These are phyloP conservation scores for Euura lappo DNA, from an alignment of 1,140 invertebrate genomes.

Conservation along the genomic window DNA sequence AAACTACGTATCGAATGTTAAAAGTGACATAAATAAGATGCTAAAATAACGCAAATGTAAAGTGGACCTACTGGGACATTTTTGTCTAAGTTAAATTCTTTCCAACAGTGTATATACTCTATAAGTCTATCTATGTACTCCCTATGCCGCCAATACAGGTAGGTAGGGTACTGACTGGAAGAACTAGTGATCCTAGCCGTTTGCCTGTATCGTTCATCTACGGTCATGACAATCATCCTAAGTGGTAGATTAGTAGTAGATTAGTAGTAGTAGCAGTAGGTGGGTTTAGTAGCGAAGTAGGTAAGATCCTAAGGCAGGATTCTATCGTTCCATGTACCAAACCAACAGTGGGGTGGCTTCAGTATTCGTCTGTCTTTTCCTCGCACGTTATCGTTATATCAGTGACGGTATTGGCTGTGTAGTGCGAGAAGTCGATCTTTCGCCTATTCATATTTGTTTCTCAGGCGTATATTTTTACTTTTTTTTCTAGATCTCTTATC, in stretches of 20 bases:
- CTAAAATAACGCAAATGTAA: too few species aligned
- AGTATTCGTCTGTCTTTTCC: too few species aligned
- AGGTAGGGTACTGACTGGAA: constrained; percentile 60
- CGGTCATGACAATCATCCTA: constrained; percentile 62
- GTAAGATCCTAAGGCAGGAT: constrained; percentile 9
- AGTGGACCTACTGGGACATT: too few species aligned
- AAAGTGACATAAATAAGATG: too few species aligned
- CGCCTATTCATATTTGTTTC: too few species aligned
- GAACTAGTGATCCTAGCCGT: constrained; percentile 61
- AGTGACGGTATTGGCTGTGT: constrained; percentile 28
- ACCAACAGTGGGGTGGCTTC: too few species aligned
- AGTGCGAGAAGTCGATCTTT: too few species aligned
- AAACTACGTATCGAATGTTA: too few species aligned
- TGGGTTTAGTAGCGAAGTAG: constrained; percentile 47
- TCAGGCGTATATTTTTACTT: too few species aligned
- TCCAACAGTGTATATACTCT: not conserved
- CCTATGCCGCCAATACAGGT: constrained; percentile 55
- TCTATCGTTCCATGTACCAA: too few species aligned
- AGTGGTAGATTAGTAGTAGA: constrained; percentile 56
- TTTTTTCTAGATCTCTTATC: too few species aligned
- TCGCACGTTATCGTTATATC: constrained; percentile 13
- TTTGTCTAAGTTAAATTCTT: not conserved
- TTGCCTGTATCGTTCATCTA: constrained; percentile 60
- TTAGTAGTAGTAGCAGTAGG: constrained; percentile 48
- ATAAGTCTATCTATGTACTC: constrained; percentile 58